Evolutionary conservation across 2,888 invertebrate genomes (phyloP), one percentile per base, ranked within the genome.

Genomic region (Tortrix viridana): DNA sequence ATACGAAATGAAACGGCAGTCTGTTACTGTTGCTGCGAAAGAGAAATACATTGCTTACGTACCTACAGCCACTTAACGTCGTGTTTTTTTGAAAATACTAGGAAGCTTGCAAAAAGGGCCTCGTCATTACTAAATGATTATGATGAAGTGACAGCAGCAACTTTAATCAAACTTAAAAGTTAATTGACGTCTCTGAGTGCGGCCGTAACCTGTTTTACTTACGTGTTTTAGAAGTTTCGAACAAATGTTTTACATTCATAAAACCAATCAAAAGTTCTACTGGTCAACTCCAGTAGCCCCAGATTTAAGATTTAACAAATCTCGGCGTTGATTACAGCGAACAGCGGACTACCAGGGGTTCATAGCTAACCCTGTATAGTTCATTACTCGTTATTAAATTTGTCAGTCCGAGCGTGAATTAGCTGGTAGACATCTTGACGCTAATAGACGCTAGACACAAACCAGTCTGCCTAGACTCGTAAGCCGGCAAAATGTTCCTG

Each of bases 331-430:
- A 63, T 58, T 56, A 48, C 61, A 53, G 23, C 46, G 32, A 44
- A 37, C 47, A n/a, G 61, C 41, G n/a, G 26, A 6, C 60, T 57
- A 52, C 55, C 55, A 56, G 55, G 32, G 20, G 56, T 38, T 41
- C 62, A 60, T 63, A 56, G 52, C 23, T 46, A 59, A 38, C 59
- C 26, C 53, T 73, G 70, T 71, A 75, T 73, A 76, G 74, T 80
- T 79, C 75, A 79, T 79, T 82, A 80, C 75, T 79, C 75, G 74
- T 80, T 82, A 84, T 84, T 85, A 82, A 84, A 84, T 87, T 88
- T 84, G 85, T 82, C 86, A 79, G 79, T 85, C 80, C 75, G 71
- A 66, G 73, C 73, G 74, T 78, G 76, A 86, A 85, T 87, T 85
- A 87, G 79, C 79, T 74, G 80, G 16, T 38, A 62, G 65, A 79